phyloP scores from a whole-genome alignment of 2,113 vertebrate genomes.

The Odontesthes bonariensis region DNA sequence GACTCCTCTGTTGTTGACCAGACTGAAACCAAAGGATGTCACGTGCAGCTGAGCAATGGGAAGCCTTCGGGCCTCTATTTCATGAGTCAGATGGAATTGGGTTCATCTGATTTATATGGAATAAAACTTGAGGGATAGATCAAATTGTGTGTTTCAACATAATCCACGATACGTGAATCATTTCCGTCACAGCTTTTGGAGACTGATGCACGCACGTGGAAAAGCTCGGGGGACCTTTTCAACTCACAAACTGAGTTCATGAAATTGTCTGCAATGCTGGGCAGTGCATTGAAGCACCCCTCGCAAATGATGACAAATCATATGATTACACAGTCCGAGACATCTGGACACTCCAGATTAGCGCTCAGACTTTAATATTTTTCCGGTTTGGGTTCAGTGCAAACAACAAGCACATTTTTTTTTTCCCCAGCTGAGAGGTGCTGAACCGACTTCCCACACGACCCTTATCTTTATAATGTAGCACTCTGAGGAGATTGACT shows the following conservation, averaged over 20 bases:
- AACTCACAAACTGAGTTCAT: slow-evolving; percentile 7
- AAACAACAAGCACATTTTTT: slow-evolving; percentile 9
- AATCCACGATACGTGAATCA: slow-evolving; percentile 5
- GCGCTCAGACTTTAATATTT: slow-evolving; percentile 24
- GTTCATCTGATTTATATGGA: slow-evolving; percentile 44
- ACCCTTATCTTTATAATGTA: slow-evolving; percentile 53
- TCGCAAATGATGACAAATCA: slow-evolving; percentile 42
- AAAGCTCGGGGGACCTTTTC: slow-evolving; percentile 3
- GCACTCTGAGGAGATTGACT: slow-evolving; percentile 47
- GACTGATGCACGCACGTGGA: not conserved
- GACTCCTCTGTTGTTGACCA: slow-evolving; percentile 37
- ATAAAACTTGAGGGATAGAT: slow-evolving; percentile 1
- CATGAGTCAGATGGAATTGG: slow-evolving; percentile 50
- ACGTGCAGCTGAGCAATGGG: slow-evolving; percentile 53
- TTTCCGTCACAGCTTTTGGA: slow-evolving; percentile 6
- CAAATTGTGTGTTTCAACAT: not conserved
- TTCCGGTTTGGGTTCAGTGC: not conserved
- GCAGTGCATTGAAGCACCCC: not conserved
- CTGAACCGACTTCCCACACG: slow-evolving; percentile 26
- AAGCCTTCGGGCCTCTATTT: slow-evolving; percentile 41
- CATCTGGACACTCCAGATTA: slow-evolving; percentile 70
- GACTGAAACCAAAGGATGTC: slow-evolving; percentile 32
- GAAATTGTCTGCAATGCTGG: slow-evolving; percentile 5
- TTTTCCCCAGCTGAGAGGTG: slow-evolving; percentile 24
- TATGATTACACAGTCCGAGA: slow-evolving; percentile 30